Conservation (phyloP, 37 sponge, comb jelly and placozoan genomes). For the Cladorhizidae sp. region DNA sequence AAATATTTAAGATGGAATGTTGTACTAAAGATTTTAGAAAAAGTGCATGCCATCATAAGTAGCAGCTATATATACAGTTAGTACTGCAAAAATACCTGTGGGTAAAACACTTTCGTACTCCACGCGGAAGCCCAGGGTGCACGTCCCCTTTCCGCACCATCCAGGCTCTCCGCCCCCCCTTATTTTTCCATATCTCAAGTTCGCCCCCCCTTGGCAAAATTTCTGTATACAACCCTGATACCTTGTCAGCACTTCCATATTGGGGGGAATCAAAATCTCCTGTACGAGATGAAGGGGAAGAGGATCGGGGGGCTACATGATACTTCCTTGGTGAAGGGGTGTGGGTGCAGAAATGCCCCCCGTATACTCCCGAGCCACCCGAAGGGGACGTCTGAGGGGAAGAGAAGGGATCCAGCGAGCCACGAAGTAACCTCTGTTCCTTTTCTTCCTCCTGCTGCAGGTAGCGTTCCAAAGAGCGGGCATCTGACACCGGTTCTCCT, state of each 20-base stretch:
- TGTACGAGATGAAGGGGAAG: constrained; percentile 18
- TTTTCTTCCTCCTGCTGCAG: constrained; percentile 51
- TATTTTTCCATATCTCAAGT: no score
- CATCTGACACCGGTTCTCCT: constrained; percentile 31
- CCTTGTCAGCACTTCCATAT: constrained; percentile 13
- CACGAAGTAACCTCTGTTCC: constrained; percentile 34
- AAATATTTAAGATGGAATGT: no score
- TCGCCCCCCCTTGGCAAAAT: no score
- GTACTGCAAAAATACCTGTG: no score
- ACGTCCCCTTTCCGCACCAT: no score
- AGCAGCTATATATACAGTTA: no score
- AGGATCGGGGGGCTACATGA: constrained; percentile 18
- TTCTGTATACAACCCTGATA: no score
- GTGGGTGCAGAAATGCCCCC: not conserved
- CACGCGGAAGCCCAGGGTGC: no score
- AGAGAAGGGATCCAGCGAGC: constrained; percentile 4
- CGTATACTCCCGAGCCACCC: not conserved
- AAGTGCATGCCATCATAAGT: no score
- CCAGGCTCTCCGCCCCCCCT: no score
- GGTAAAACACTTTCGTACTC: no score
- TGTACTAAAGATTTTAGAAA: no score
- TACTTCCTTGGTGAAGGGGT: constrained; percentile 10
- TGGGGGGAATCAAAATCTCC: constrained; percentile 32
- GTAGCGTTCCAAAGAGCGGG: constrained; percentile 34
- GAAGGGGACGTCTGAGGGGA: constrained; percentile 7